Base-by-base conservation (phyloP, 2,113 vertebrate genomes). In the Corydoras sp. region DNA sequence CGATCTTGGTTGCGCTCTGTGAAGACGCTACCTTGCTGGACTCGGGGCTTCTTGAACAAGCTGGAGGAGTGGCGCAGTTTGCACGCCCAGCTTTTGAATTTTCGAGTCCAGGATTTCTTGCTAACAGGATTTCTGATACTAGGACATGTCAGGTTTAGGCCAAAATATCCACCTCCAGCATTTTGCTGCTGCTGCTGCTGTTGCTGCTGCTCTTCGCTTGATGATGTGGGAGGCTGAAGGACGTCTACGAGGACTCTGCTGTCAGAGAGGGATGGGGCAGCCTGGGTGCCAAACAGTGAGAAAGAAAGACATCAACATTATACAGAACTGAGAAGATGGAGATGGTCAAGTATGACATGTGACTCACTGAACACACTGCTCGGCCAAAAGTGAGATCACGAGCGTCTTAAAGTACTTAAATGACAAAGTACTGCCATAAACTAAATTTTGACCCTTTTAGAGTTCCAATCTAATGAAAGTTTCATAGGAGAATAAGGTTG, bases 161-260 rank as follows among this genome's bases (percentile, higher is more conserved):
- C 93, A 94, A 94, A 93, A 95, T 95, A 96, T 94, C 93, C 93
- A 96, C 94, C 94, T 96, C 93, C 93, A 92, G 90, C 91, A 90
- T 88, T 89, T 80, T 93, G 92, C 87, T 91, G 91, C 87, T 83
- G 92, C 87, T 91, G 91, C 87, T 90, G 91, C 87, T 83, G 92
- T 87, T 91, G 91, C 86, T 83, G 86, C 81, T 90, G 87, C 84
- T 89, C 83, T 94, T 93, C 92, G 35, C 82, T 82, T 85, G 68
- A 83, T 81, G 89, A 84, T 81, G 89, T 85, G 85, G 87, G 89
- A 76, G 82, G 82, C 10, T 84, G 87, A 74, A 86, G 85, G 75
- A 89, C 84, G 50, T 91, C 91, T 89, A 86, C 90, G 76, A 85
- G 83, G 81, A 88, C 83, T 85, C 88, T 90, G 88, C 86, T 89